Evolutionary conservation across 2,797 vertebrate genomes (phyloP).

Genomic region (Orestias chungarensis): DNA sequence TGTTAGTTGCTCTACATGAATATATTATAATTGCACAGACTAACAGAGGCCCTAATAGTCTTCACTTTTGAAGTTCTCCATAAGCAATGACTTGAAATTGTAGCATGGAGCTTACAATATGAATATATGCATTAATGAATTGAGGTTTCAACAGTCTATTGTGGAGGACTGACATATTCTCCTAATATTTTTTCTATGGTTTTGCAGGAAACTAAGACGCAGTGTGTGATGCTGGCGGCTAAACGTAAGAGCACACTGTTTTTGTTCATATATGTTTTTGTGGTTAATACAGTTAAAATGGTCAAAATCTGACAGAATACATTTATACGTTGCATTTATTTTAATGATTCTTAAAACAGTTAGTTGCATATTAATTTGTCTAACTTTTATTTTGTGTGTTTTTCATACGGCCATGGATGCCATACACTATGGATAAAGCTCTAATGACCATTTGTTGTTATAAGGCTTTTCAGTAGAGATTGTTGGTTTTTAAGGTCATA

Average conservation of each 20-base stretch:
- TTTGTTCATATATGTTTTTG: not conserved
- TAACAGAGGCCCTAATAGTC: slow-evolving; percentile 5
- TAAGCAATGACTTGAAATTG: not conserved
- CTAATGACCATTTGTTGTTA: not conserved
- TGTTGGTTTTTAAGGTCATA: slow-evolving; percentile 3
- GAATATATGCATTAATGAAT: not conserved
- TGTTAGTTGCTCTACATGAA: slow-evolving; percentile 17
- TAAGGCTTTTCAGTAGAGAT: not conserved
- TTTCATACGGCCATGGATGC: not conserved
- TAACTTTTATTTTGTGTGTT: not conserved
- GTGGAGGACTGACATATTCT: not conserved
- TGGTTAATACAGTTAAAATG: slow-evolving; percentile 2
- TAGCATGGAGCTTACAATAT: not conserved
- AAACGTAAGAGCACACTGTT: slow-evolving; percentile 88
- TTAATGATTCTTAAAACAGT: not conserved
- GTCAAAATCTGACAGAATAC: not conserved
- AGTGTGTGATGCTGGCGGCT: slow-evolving; percentile 96
- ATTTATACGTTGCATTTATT: not conserved
- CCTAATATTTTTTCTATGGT: slow-evolving; percentile 39
- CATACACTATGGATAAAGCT: not conserved
- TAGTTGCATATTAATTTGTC: not conserved
- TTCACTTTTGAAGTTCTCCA: not conserved
- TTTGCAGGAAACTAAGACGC: slow-evolving; percentile 95
- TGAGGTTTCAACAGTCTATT: not conserved
- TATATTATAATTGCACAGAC: not conserved